Evolutionary conservation across 1,140 invertebrate genomes (phyloP), one percentile per base, ranked within the genome.

Genomic region (Agrilus planipennis): DNA sequence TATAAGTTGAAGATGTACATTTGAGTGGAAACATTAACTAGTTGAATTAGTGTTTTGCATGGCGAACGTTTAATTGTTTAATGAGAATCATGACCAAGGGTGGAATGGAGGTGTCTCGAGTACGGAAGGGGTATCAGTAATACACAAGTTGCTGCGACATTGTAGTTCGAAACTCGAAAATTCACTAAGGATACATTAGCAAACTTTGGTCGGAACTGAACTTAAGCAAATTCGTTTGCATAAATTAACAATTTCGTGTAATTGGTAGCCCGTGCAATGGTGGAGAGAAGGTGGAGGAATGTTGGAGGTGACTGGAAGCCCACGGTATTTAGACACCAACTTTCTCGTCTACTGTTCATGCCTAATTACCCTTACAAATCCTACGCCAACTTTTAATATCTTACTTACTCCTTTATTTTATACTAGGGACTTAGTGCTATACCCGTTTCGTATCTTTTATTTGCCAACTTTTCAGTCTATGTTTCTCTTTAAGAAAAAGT

Each of bases 201-300:
- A 36, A 36, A 36, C 34, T 36, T 36, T 18, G 16, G 21, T 44
- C 42, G 18, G 25, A 31, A 42, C 34, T 44, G 35, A 40, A 45
- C 34, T 47, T 47, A 25, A 29, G 28, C 25, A 45, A 42, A 49
- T 46, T 49, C 45, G 45, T 50, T 50, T 42, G 45, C 48, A 50
- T 50, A 50, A 50, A 50, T 47, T 47, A 50, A 50, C 48, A 50
- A 47, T 50, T 47, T 34, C 34, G 27, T 45, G 29, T 50, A 50
- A 50, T 50, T 50, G 48, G 45, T 12, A 41, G 39, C 38, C 30
- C 36, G 41, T 34, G n/a, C n/a, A n/a, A n/a, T n/a, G n/a, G n/a
- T 39, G 39, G 19, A 40, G 29, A 29, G 21, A 17, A 36, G 36
- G 36, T 42, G 44, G 31, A 46, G 27, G 34, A 42, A 32, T 35